These are phyloP conservation scores for Dasysyrphus albostriatus DNA, from an alignment of 2,888 invertebrate species.

Conservation along the genomic window DNA sequence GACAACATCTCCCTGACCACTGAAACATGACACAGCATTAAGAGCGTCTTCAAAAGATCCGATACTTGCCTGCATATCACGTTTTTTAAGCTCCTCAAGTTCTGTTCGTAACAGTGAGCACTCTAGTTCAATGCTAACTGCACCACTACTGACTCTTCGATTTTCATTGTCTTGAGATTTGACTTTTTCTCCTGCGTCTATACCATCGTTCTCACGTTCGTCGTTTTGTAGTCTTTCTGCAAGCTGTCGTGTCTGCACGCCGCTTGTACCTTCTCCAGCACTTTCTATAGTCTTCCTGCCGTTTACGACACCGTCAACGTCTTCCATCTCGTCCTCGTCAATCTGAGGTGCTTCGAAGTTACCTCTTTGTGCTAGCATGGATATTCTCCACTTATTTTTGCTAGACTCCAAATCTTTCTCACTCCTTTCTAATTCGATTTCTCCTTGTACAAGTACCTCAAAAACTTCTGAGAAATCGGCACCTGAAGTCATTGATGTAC, in stretches of 20 bases:
- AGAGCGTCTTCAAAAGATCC: constrained; percentile 25
- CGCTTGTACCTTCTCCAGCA: too few relatives aligned
- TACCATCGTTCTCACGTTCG: too few relatives aligned
- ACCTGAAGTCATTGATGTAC: not conserved
- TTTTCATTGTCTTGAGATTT: too few relatives aligned
- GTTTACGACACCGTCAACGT: not conserved
- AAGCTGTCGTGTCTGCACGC: too few relatives aligned
- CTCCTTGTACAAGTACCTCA: not conserved
- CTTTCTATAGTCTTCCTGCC: not conserved
- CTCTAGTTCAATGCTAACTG: not conserved
- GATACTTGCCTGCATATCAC: not conserved
- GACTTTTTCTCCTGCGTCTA: too few relatives aligned
- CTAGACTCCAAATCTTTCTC: not conserved
- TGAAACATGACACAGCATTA: constrained; percentile 4
- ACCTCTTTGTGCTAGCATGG: not conserved
- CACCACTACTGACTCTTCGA: too few relatives aligned
- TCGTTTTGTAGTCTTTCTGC: too few relatives aligned
- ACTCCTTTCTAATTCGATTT: not conserved
- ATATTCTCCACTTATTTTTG: not conserved
- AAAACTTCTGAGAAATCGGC: not conserved
- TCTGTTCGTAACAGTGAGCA: not conserved
- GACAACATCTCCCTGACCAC: constrained; percentile 10
- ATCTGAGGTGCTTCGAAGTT: not conserved
- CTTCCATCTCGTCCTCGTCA: not conserved
- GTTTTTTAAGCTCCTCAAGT: not conserved